Conservation (phyloP, 1,140 invertebrate species). For the Batillaria attramentaria region DNA sequence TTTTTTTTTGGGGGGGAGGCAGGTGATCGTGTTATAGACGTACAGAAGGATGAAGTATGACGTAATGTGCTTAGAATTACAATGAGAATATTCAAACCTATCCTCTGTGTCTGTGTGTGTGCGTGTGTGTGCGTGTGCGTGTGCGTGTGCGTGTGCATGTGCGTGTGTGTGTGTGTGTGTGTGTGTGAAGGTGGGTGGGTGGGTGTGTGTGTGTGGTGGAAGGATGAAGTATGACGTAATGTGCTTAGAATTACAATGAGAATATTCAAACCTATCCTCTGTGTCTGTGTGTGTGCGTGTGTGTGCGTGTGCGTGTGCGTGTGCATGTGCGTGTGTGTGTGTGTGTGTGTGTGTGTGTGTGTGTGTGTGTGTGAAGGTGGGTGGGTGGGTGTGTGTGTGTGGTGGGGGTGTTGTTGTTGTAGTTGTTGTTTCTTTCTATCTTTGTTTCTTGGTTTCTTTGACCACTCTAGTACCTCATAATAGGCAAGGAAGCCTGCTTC, state of each 20-base stretch:
- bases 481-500: slow-evolving; percentile 94
- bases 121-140: neutral
- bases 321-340: neutral
- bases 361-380: neutral
- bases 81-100: neutral
- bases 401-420: neutral
- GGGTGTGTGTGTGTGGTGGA: neutral
- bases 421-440: slow-evolving; percentile 1
- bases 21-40: slow-evolving; percentile 4
- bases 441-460: slow-evolving; percentile 5
- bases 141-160: neutral
- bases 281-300: neutral
- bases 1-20: slow-evolving; percentile 21
- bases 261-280: too few relatives aligned
- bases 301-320: neutral
- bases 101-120: neutral
- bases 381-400: neutral
- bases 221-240: neutral
- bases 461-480: slow-evolving; percentile 71
- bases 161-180: neutral
- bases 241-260: neutral
- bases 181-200: neutral
- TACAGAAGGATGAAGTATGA: too few relatives aligned
- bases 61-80: neutral
- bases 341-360: neutral